A percentile compares a stretch with the other conserved stretches of the same genome.
phyloP scores from a whole-genome alignment of 2,888 invertebrate genomes.

The Cataglyphis altisquamis region DNA sequence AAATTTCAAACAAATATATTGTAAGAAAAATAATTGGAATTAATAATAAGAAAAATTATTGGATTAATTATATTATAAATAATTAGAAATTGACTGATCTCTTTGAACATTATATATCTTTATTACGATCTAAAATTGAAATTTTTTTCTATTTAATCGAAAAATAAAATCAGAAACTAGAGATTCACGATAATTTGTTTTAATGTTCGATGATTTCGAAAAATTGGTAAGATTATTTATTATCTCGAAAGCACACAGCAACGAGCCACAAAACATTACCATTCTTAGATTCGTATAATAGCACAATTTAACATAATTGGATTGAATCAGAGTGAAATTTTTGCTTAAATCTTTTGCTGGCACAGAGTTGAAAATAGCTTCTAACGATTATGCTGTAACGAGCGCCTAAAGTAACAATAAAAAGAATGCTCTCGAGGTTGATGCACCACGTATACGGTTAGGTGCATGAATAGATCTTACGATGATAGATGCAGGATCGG shows the following conservation, averaged over 20 bases:
- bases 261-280: not conserved
- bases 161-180: not conserved
- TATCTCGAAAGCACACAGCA: not conserved
- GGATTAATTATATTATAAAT: not conserved
- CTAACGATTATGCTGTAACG: not conserved
- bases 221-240: not conserved
- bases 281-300: constrained; percentile 5
- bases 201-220: not conserved
- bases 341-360: constrained; percentile 23
- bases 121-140: not conserved
- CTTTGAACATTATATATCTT: not conserved
- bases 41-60: not conserved
- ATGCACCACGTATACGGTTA: constrained; percentile 24
- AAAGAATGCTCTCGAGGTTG: constrained; percentile 36
- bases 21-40: not conserved
- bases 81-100: not conserved
- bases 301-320: not conserved
- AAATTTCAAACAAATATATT: not conserved
- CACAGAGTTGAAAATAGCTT: constrained; percentile 20
- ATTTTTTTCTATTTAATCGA: not conserved
- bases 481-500: constrained; percentile 39
- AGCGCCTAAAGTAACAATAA: constrained; percentile 15
- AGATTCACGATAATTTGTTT: not conserved
- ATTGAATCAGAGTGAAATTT: not conserved
- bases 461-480: constrained; percentile 35